Evolutionary conservation across 2,888 invertebrate species (phyloP), one percentile per base, ranked within the genome.

Genomic region (Trissolcus japonicus): DNA sequence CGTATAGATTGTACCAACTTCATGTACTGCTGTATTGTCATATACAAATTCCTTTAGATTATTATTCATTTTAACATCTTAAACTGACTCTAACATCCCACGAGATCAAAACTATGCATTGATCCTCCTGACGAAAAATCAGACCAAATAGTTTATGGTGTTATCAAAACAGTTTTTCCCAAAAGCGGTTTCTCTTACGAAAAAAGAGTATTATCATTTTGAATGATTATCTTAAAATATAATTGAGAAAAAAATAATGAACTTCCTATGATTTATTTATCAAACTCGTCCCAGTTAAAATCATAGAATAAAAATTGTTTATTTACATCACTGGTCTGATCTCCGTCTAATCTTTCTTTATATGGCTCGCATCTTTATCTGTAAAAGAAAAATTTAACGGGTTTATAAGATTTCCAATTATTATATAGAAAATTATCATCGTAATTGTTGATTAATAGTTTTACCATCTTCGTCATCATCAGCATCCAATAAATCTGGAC

Each of bases 401-500:
- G 4, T 16, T 7, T 1, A 6, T n/a, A 46, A n/a, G 0, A 46
- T 16, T 7, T 35, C 6, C 11, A 46, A 14, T 14, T 16, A 14
- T 46, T 16, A 9, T 14, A 4, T 46, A 16, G 6, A 4, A 46
- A n/a, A 46, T 16, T 0, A 14, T 46, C 6, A 14, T 6, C 6
- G 6, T 16, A 1, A 14, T 16, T 16, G n/a, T 16, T 11, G 14
- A 46, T 14, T 14, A 14, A 35, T 9, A 11, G 35, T 11, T 35
- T 79, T 88, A 89, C 90, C 90, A 83, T 91, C 91, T 71, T 89
- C 89, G 77, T 95, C 95, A 68, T 96, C 96, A 54, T 95, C 94
- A 0, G 96, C 96, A 88, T 98, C 98, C 80, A 98, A 90, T 84
- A 98, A 96, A 88, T 99, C 98, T 62, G 97, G 95, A 88, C 98